Evolutionary conservation across 2,113 vertebrate genomes (phyloP).

Genomic region (Pelodiscus sinensis): DNA sequence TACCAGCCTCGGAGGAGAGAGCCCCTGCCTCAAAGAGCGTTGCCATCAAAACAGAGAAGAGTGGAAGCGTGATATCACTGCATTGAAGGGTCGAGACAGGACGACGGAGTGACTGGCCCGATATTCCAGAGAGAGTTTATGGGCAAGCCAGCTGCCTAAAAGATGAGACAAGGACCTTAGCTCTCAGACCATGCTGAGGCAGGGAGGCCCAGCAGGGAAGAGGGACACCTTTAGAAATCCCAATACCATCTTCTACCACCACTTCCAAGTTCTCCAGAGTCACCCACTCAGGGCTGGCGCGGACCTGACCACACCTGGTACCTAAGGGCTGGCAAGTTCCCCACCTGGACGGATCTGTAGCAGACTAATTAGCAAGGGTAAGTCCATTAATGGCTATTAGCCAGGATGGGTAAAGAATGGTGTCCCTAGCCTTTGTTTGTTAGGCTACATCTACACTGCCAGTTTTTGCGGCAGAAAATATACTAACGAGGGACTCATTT

Average conservation of each 20-base stretch:
- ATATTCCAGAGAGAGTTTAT: background rate
- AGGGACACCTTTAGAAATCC: background rate
- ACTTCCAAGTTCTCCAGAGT: background rate
- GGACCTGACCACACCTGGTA: background rate
- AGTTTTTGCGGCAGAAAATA: too few species aligned
- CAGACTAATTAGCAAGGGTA: background rate
- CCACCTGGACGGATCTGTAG: background rate
- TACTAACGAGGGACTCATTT: too few species aligned
- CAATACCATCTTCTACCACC: background rate
- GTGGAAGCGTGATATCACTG: too few species aligned
- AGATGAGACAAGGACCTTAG: too few species aligned
- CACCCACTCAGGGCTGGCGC: background rate
- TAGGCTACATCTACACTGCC: too few species aligned
- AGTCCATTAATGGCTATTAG: background rate
- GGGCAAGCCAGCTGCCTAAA: background rate
- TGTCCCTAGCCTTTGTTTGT: too few species aligned
- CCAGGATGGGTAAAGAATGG: too few species aligned
- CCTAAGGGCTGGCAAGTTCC: background rate
- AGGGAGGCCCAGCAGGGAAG: too few species aligned
- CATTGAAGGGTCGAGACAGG: background rate
- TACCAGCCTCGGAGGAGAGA: too few species aligned
- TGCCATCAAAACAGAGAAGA: too few species aligned
- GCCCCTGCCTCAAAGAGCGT: too few species aligned
- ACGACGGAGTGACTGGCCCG: background rate
- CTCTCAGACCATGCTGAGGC: too few species aligned